Base-by-base conservation (phyloP, 2,113 vertebrate genomes). In the Chloroceryle aenea region DNA sequence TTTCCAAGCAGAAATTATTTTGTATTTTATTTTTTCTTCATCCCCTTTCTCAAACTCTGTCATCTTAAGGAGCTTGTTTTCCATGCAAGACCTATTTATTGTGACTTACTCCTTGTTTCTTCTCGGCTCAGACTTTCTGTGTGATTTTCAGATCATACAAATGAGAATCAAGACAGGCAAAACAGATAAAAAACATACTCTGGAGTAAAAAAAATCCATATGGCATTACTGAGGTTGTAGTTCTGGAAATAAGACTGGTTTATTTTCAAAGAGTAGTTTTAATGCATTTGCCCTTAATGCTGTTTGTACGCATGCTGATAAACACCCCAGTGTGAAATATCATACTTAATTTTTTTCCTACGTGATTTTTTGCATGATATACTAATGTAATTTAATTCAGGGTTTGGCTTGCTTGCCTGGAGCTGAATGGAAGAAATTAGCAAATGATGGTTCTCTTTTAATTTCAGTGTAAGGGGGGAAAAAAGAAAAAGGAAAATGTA, bases 71-170 rank as follows among this genome's bases (percentile, higher is more conserved):
- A 10, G 2, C 69, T 88, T 75, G 45, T 85, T 95, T 82, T 58
- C 12, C 1, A 4, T 58, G 45, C 34, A 85, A 43, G 58, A 38
- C 59, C 56, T 72, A 17, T 79, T 92, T 73, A 45, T 90, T 92
- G 45, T 80, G 74, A 72, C 32, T 75, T 82, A 27, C 10, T 85
- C 69, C 45, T 55, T 74, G 45, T 36, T 92, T 66, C 59, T 75
- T 66, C 79, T 89, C n/a, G 29, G 87, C 76, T 85, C 34, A 21
- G 40, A 55, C n/a, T 38, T 16, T 43, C 71, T 69, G 59, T 5
- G 2, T 86, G 75, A 87, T 93, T 95, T 94, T 66, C 47, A 83
- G 59, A 72, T 92, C 85, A 45, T 40, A 21, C 58, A 92, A 79
- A 69, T 59, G 30, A 66, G 62, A 72, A 43, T 30, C 1, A 7